phyloP scores from a whole-genome alignment of 2,888 invertebrate genomes.

The Caradrina kadenii region DNA sequence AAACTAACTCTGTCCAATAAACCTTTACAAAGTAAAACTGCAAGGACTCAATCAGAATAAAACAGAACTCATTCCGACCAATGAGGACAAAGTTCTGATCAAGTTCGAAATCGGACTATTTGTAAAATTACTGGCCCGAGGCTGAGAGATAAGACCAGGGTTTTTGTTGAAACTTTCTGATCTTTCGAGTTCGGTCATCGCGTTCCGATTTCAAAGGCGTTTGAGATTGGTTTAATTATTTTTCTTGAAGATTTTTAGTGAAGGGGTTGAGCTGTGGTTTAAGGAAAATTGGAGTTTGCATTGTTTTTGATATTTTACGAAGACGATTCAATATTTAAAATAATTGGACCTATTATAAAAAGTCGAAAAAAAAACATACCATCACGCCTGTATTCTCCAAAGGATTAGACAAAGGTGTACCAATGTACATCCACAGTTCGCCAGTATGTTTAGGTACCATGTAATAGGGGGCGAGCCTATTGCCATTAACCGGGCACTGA shows the following conservation, averaged over 20 bases:
- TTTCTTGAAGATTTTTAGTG: conserved; percentile 29
- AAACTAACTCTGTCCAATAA: conserved; percentile 22
- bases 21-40: conserved; percentile 47
- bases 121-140: conserved; percentile 52
- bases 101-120: conserved; percentile 57
- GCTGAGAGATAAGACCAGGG: conserved; percentile 42
- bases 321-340: too few relatives aligned
- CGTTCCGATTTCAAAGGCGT: conserved; percentile 43
- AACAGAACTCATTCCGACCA: conserved; percentile 51
- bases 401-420: too few relatives aligned
- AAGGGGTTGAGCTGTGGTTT: background rate
- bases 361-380: too few relatives aligned
- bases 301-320: background rate
- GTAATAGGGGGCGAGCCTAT: too few relatives aligned
- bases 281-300: background rate
- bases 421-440: too few relatives aligned
- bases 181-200: conserved; percentile 38
- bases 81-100: conserved; percentile 51
- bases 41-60: conserved; percentile 48
- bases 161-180: conserved; percentile 44
- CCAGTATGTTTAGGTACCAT: too few relatives aligned
- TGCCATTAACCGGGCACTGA: too few relatives aligned
- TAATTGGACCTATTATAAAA: too few relatives aligned
- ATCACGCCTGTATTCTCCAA: too few relatives aligned
- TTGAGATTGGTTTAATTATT: conserved; percentile 48